phyloP scores from a whole-genome alignment of 2,888 invertebrate species.

The Beris chalybata region DNA sequence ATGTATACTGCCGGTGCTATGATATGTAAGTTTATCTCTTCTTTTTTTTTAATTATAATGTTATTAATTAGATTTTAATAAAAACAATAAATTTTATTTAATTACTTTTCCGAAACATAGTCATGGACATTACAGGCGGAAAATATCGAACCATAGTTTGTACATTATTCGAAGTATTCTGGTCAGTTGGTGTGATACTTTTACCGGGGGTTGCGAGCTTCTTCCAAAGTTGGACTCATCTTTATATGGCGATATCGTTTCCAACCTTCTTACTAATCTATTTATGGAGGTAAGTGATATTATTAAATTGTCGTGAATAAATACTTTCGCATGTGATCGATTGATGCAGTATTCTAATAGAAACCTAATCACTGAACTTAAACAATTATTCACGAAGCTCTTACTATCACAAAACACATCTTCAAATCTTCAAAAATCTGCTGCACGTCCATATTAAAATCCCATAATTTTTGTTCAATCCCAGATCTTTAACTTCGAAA shows the following conservation, averaged over 20 bases:
- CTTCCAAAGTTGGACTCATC: conserved; percentile 56
- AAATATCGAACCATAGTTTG: conserved; percentile 53
- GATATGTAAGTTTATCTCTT: conserved; percentile 53
- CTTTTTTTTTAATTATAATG: too few relatives aligned
- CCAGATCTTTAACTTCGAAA: too few relatives aligned
- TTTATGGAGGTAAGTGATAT: conserved; percentile 52
- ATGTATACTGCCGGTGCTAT: conserved; percentile 58
- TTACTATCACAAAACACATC: too few relatives aligned
- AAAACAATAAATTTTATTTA: neutral
- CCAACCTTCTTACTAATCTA: conserved; percentile 56
- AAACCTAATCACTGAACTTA: too few relatives aligned
- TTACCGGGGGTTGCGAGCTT: conserved; percentile 56
- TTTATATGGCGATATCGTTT: conserved; percentile 58
- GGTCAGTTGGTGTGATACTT: conserved; percentile 59
- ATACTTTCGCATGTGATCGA: too few relatives aligned
- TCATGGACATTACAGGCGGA: conserved; percentile 57
- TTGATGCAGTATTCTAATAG: too few relatives aligned
- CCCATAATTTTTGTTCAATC: too few relatives aligned
- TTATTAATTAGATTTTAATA: too few relatives aligned
- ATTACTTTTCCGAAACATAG: conserved; percentile 43
- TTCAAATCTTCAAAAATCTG: too few relatives aligned
- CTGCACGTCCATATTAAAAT: too few relatives aligned
- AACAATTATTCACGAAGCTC: too few relatives aligned
- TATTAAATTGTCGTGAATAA: too few relatives aligned
- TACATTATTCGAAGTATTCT: conserved; percentile 57